These are phyloP conservation scores for Lamellibrachia luymesi DNA, from an alignment of 1,140 invertebrate species.

Conservation along the genomic window DNA sequence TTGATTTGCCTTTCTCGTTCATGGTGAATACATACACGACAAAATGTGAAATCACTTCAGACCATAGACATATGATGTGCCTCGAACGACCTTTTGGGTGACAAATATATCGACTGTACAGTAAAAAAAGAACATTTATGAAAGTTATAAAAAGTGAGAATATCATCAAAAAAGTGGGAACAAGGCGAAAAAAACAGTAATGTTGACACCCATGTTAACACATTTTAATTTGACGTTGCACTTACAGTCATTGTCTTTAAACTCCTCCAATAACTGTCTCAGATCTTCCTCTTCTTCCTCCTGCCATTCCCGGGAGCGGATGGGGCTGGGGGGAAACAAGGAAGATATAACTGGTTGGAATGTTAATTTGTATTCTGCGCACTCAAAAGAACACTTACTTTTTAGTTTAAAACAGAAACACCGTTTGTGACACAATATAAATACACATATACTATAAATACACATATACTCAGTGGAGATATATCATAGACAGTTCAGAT, in stretches of 20 bases:
- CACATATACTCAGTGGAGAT: background rate
- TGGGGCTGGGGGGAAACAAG: background rate
- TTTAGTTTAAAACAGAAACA: background rate
- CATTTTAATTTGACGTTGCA: background rate
- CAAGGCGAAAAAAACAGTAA: background rate
- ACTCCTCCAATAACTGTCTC: slow-evolving; percentile 38
- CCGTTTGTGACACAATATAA: background rate
- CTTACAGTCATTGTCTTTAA: slow-evolving; percentile 6
- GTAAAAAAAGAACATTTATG: too few relatives aligned
- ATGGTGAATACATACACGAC: too few relatives aligned
- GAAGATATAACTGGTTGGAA: background rate
- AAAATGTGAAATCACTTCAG: too few relatives aligned
- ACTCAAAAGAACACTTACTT: background rate
- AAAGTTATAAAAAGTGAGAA: too few relatives aligned
- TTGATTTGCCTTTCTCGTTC: too few relatives aligned
- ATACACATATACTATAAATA: too few relatives aligned
- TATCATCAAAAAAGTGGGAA: too few relatives aligned
- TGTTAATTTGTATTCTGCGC: background rate
- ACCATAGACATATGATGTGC: too few relatives aligned
- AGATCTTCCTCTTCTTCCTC: slow-evolving; percentile 45
- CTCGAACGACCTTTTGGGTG: too few relatives aligned
- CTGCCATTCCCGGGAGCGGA: slow-evolving; percentile 33
- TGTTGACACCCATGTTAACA: background rate
- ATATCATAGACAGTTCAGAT: background rate
- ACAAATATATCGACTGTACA: too few relatives aligned